A percentile compares a stretch with the other conserved stretches of the same genome.
Evolutionary conservation across 2,888 invertebrate species (phyloP).

Genomic region (Apoderus coryli): DNA sequence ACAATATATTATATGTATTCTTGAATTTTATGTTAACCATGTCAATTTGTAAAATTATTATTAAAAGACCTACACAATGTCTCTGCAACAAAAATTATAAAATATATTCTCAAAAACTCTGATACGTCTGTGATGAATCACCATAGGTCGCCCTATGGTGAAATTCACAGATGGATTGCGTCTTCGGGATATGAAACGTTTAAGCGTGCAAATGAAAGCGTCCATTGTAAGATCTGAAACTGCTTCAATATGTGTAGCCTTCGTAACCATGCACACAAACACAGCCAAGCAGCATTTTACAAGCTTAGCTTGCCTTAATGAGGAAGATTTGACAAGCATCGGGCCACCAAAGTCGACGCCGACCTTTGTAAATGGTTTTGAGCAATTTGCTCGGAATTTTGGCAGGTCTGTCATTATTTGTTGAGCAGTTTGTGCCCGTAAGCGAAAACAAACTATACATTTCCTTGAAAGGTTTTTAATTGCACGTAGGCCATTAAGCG

Average conservation of each 20-base stretch:
- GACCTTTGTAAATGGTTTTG: conserved; percentile 12
- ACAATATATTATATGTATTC: too few relatives aligned
- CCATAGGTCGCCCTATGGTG: too few relatives aligned
- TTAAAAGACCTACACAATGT: too few relatives aligned
- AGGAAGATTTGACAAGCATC: conserved; percentile 13
- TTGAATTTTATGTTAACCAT: too few relatives aligned
- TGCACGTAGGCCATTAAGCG: conserved; percentile 9
- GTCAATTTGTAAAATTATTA: too few relatives aligned
- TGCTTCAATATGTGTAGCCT: conserved; percentile 14
- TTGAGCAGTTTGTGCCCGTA: conserved; percentile 5
- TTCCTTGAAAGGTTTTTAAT: conserved; percentile 9
- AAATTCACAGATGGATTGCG: too few relatives aligned
- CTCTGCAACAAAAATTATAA: too few relatives aligned
- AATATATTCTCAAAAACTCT: too few relatives aligned
- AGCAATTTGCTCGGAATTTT: conserved; percentile 10
- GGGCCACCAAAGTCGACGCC: conserved; percentile 16
- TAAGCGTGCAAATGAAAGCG: conserved; percentile 12
- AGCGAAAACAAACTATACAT: conserved; percentile 14
- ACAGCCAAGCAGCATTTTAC: conserved; percentile 14
- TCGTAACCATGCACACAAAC: conserved; percentile 15
- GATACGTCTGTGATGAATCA: too few relatives aligned
- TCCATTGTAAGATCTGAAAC: conserved; percentile 13
- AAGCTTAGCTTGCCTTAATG: conserved; percentile 9
- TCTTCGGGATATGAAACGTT: conserved; percentile 14
- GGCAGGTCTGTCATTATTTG: conserved; percentile 15